Base-by-base conservation (phyloP, 2,113 vertebrate species). In the Eulemur rufifrons region DNA sequence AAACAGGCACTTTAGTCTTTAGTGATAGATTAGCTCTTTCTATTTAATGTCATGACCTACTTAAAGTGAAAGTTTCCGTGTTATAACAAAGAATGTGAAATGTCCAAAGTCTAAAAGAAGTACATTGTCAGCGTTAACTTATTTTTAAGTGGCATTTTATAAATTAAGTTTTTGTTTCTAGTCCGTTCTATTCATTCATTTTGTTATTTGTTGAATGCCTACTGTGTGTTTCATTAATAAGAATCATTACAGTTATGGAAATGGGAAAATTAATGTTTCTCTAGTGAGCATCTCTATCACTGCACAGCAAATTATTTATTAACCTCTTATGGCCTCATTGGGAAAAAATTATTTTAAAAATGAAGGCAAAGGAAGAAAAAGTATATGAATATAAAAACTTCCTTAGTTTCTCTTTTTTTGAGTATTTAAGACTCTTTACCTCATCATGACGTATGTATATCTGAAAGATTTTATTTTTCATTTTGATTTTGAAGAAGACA, bases 401-500 rank as follows among this genome's bases (percentile, higher is more conserved):
- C 0, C 14, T 94, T 37, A 94, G 37, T 47, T 95, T 89, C 78
- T 87, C 13, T 80, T 81, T 63, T n/a, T 21, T 61, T 87, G 91
- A 76, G 66, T 97, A 80, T 92, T 94, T 94, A 89, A 76, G 69
- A 71, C 42, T 88, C 23, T 50, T 76, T 78, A 37, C 50, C 34
- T 93, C 15, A 81, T 89, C 23, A 29, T 84, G 29, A 74, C 52
- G 78, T 61, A 20, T 94, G 6, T 96, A 20, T 95, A 50, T 74
- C 73, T 95, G 68, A 90, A 81, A 69, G 39, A 50, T 73, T 68
- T 94, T 81, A 77, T 27, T 91, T 93, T 94, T 94, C 11, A 45
- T 84, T 93, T 93, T 93, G 34, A 68, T 95, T 96, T 96, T 93
- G 59, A 96, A 90, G 74, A 94, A 42, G 20, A 80, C 14, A 56